Evolutionary conservation across 2,113 vertebrate species (phyloP), one percentile per base, ranked within the genome.

Genomic region (Microtus richardsoni): DNA sequence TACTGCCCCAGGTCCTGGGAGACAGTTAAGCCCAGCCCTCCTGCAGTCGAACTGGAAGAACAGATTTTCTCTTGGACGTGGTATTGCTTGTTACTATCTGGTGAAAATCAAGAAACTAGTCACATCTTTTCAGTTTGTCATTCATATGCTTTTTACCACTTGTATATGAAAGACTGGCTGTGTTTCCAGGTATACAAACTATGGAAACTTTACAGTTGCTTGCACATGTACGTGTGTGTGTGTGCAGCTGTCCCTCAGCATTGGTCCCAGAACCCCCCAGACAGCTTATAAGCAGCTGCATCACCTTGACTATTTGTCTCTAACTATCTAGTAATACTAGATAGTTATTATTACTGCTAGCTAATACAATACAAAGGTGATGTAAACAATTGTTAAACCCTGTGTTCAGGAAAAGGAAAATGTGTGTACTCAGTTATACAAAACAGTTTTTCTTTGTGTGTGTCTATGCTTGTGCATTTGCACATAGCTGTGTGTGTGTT

Each of bases 91-190:
- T 85, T 95, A 88, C 17, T 3, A 39, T 92, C 85, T 96, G 90
- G 66, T 83, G 83, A 85, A 62, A 92, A 68, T 58, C 82, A 36
- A 17, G 77, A 68, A 91, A 90, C 52, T 36, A 93, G 84, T 95
- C 41, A 68, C 5, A 86, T 71, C 36, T 92, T 87, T 96, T 95
- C 58, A 87, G 33, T 68, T 54, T 70, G 30, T 92, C 39, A 33
- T 90, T 92, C 47, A 80, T 11, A 19, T 79, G 41, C 85, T n/a
- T 95, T 94, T 14, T 21, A 92, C 95, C 62, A 39, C 90, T 93
- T 96, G 62, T 84, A 47, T 88, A 6, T 28, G 49, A 89, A 86
- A 73, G 26, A 91, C 52, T 87, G 66, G 30, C 49, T 88, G 1
- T 94, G 17, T 78, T 44, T 62, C 21, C n/a, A 54, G 28, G 21